Percentiles rank a stretch among this genome's conserved stretches.
Evolutionary conservation across 2,797 vertebrate genomes (phyloP).

Genomic region (Holocentrus rufus): DNA sequence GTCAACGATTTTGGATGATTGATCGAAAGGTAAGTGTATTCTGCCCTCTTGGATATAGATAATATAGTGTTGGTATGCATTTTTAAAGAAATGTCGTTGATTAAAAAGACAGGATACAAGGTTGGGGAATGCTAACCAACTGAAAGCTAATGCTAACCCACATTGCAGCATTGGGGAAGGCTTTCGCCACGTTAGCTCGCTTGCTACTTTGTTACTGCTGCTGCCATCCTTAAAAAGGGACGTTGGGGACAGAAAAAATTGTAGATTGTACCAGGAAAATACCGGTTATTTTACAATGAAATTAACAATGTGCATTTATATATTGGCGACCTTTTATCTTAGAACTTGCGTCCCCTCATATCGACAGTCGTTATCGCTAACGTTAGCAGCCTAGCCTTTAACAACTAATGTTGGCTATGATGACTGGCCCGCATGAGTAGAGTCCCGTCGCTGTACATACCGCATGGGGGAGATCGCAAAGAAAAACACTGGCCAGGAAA

Average conservation of each 20-base stretch:
- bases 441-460: slow-evolving; percentile 18
- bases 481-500: neutral
- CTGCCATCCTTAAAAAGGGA: neutral
- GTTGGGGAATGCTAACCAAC: slow-evolving; percentile 50
- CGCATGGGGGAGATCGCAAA: neutral
- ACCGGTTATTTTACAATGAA: rapidly evolving
- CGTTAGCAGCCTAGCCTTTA: slow-evolving; percentile 66
- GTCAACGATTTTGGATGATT: slow-evolving; percentile 56
- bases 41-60: neutral
- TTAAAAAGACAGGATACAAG: neutral
- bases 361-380: slow-evolving; percentile 32
- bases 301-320: rapidly evolving
- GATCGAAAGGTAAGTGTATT: slow-evolving; percentile 69
- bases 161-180: slow-evolving; percentile 75
- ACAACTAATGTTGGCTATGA: slow-evolving; percentile 30
- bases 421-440: slow-evolving; percentile 53
- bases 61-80: neutral
- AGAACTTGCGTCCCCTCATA: neutral
- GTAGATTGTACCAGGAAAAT: rapidly evolving
- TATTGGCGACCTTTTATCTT: neutral
- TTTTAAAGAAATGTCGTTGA: neutral
- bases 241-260: neutral
- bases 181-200: slow-evolving; percentile 77
- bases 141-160: slow-evolving; percentile 72
- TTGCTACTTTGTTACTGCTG: slow-evolving; percentile 52